Percentiles rank a stretch among this genome's conserved stretches.
Conservation (phyloP, 92 coral and sea anemone species). For the Umimayanthus kanabou region DNA sequence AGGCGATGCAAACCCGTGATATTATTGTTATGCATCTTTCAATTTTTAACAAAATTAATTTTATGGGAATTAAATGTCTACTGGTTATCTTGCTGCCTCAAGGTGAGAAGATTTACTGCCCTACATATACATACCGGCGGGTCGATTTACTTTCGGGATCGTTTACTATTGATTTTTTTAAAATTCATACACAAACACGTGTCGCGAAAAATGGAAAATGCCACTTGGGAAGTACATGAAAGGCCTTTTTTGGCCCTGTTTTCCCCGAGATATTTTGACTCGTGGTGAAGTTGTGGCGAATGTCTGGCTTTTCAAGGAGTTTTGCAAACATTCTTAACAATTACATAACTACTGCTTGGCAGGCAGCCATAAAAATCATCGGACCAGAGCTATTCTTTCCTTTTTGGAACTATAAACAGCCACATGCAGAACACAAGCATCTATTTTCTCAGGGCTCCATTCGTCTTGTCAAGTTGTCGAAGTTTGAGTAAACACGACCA, state of each 20-base stretch:
- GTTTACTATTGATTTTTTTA: too few species aligned
- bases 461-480: conserved; percentile 7
- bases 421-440: background rate
- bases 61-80: background rate
- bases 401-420: background rate
- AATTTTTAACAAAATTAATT: background rate
- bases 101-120: background rate
- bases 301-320: background rate
- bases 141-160: too few species aligned
- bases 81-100: background rate
- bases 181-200: too few species aligned
- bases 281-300: background rate
- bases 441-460: background rate
- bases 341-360: background rate
- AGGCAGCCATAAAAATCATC: background rate
- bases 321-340: background rate
- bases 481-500: conserved; percentile 10
- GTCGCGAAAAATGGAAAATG: too few species aligned
- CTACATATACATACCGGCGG: too few species aligned
- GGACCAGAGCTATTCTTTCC: background rate
- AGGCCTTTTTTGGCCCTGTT: too few species aligned
- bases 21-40: background rate
- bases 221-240: too few species aligned
- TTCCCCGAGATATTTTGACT: background rate
- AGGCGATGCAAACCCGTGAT: background rate